Evolutionary conservation across 2,888 invertebrate species (phyloP).

Genomic region (Andrena haemorrhoa): DNA sequence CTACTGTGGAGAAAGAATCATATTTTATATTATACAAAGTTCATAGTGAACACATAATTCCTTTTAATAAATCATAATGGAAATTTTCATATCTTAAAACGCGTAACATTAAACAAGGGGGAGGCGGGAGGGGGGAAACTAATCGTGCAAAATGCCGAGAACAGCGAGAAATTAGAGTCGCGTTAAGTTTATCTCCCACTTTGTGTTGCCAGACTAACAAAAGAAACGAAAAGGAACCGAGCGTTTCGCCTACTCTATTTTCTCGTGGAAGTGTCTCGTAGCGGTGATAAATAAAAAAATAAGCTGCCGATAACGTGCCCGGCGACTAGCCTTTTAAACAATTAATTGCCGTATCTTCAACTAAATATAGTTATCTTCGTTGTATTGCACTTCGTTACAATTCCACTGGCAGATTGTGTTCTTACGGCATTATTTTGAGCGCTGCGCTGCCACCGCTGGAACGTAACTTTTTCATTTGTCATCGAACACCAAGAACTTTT

Average conservation of each 20-base stretch:
- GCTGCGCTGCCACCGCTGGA: neutral
- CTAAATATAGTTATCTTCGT: slow-evolving; percentile 50
- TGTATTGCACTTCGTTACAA: slow-evolving; percentile 37
- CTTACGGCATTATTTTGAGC: slow-evolving; percentile 10
- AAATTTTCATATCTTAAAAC: slow-evolving; percentile 1
- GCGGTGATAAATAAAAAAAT: slow-evolving; percentile 53
- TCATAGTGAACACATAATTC: neutral
- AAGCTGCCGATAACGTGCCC: slow-evolving; percentile 36
- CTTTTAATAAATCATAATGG: neutral
- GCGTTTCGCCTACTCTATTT: slow-evolving; percentile 29
- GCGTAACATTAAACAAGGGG: neutral
- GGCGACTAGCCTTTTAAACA: slow-evolving; percentile 49
- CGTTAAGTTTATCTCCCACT: neutral
- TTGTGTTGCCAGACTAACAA: slow-evolving; percentile 8
- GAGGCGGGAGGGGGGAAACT: no score
- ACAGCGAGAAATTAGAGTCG: neutral
- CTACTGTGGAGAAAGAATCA: no score
- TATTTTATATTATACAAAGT: no score
- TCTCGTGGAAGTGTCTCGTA: slow-evolving; percentile 35
- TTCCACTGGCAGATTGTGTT: neutral
- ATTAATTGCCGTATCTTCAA: slow-evolving; percentile 47
- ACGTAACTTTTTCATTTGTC: neutral
- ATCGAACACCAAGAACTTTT: neutral
- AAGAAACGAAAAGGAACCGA: slow-evolving; percentile 10
- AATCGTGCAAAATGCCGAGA: neutral